Percentiles rank a stretch among this genome's conserved stretches.
phyloP scores from a whole-genome alignment of 1,140 invertebrate species.

The Delia radicum region DNA sequence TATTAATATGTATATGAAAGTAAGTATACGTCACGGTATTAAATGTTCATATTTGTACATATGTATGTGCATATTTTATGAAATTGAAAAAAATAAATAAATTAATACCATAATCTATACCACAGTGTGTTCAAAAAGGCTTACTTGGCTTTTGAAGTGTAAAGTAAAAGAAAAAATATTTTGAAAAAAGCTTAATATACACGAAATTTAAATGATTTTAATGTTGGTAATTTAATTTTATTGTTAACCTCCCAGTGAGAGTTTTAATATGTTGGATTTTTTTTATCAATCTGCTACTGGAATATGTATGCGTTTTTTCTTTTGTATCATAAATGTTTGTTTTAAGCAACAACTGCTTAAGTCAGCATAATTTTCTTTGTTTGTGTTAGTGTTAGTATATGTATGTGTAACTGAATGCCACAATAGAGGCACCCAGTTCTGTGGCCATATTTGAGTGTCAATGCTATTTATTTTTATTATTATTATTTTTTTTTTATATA shows the following conservation, averaged over 20 bases:
- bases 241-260: conserved; percentile 11
- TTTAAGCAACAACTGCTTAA: not conserved
- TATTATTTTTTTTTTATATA: not conserved
- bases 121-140: conserved; percentile 2
- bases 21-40: too few relatives aligned
- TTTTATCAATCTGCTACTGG: not conserved
- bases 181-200: not conserved
- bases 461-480: not conserved
- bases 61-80: too few relatives aligned
- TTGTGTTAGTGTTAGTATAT: not conserved
- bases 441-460: not conserved
- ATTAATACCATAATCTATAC: not conserved
- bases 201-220: conserved; percentile 20
- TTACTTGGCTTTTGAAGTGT: not conserved
- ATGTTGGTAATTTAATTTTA: conserved; percentile 24
- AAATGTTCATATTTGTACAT: too few relatives aligned
- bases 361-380: not conserved
- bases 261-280: not conserved
- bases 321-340: not conserved
- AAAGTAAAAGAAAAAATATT: not conserved
- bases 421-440: not conserved
- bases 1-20: too few relatives aligned
- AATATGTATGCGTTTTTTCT: not conserved
- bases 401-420: not conserved
- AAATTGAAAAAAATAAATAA: not conserved